Evolutionary conservation across 2,888 invertebrate species (phyloP), one percentile per base, ranked within the genome.

Genomic region (Erpobdella octoculata): DNA sequence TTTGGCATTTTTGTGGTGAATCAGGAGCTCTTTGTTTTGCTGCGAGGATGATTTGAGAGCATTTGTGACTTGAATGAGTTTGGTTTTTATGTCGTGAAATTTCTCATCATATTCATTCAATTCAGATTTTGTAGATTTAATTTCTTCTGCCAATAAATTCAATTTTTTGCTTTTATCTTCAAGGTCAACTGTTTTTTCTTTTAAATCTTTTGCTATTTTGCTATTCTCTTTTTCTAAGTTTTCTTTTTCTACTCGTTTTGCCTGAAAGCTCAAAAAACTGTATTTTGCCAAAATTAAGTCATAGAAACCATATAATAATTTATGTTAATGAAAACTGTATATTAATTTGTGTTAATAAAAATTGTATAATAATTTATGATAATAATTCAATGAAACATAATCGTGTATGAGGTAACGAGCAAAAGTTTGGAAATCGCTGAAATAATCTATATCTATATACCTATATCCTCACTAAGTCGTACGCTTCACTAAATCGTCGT

Each of bases 11-110:
- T 69, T 69, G 48, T 46, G 46, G 35, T 69, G 69, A 31, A 28
- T 33, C n/a, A 69, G 37, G 5, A 69, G 69, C 21, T 69, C 69
- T n/a, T 58, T 58, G 58, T 69, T 69, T 12, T 69, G 53, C 58
- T 48, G 35, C 2, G 58, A 53, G 21, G 58, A 35, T 0, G 58
- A 21, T 21, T 48, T 69, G 58, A 69, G 35, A 33, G 53, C 21
- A 12, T 58, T 58, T 6, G n/a, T 48, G 15, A 58, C 33, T 33
- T 58, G 58, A 1, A 6, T 4, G 2, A 69, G 69, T 53, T 69
- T 69, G 9, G n/a, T 33, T 36, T 58, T 69, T 36, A 69, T 21
- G 37, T 69, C 69, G 1, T n/a, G 35, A 31, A 33, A 35, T 53
- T 38, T 48, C 33, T 58, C 35, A 18, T 33, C 35, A 3, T 41